A percentile compares a stretch with the other conserved stretches of the same genome.
These are phyloP conservation scores for Drosophila meridionalis DNA, from an alignment of 2,888 invertebrate species.

Conservation along the genomic window DNA sequence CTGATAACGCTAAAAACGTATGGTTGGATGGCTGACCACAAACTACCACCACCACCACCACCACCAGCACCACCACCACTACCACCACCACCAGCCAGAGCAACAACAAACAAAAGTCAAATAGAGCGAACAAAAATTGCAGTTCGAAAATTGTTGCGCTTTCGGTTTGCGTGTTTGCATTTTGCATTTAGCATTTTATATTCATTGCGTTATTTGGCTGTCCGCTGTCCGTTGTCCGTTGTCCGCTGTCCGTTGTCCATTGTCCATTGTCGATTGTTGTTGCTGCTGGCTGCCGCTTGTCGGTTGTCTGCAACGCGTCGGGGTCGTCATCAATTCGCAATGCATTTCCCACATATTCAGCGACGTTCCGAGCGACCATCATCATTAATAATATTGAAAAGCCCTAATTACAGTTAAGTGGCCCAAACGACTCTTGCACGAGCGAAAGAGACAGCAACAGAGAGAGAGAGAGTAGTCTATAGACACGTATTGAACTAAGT, in stretches of 20 bases:
- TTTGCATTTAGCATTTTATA: slow-evolving; percentile 60
- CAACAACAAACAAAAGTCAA: slow-evolving; percentile 63
- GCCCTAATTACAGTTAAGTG: slow-evolving; percentile 80
- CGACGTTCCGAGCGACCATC: slow-evolving; percentile 63
- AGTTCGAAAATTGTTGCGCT: slow-evolving; percentile 78
- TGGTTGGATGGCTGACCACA: slow-evolving; percentile 72
- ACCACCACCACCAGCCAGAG: slow-evolving; percentile 36
- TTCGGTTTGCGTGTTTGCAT: slow-evolving; percentile 75
- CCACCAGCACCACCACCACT: slow-evolving; percentile 22
- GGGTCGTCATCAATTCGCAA: slow-evolving; percentile 76
- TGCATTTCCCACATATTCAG: slow-evolving; percentile 76
- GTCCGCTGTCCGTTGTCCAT: slow-evolving; percentile 22
- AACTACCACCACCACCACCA: slow-evolving; percentile 44
- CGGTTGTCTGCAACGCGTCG: slow-evolving; percentile 39
- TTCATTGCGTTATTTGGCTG: slow-evolving; percentile 57
- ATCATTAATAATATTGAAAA: slow-evolving; percentile 81
- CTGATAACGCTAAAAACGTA: slow-evolving; percentile 83
- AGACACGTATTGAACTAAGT: slow-evolving; percentile 41
- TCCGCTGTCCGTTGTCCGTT: slow-evolving; percentile 16
- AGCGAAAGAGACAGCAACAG: not conserved
- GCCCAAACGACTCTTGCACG: slow-evolving; percentile 61
- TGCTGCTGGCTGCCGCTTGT: slow-evolving; percentile 15
- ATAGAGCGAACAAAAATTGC: slow-evolving; percentile 76
- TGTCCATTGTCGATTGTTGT: slow-evolving; percentile 23
- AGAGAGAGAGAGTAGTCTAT: not conserved